Base-by-base conservation (phyloP, 2,113 vertebrate genomes). In the Galemys pyrenaicus region DNA sequence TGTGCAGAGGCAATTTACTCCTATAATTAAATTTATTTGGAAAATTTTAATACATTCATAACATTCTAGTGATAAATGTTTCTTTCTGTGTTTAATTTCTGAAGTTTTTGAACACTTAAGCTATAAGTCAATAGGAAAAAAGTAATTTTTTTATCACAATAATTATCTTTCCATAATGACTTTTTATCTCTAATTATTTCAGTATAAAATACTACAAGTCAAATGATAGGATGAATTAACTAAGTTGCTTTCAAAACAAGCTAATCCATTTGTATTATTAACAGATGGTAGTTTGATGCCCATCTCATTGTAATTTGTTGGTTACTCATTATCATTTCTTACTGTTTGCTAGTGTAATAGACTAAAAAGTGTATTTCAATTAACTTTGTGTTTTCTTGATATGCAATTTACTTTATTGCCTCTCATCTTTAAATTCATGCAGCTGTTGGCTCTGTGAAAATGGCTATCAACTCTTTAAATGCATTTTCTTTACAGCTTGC, bases 21-120 rank as follows among this genome's bases (percentile, higher is more conserved):
- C 19, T 32, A 44, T 56, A 67, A 84, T 84, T 77, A 87, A 83
- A 62, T 60, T 64, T 87, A 77, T 74, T 95, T 74, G 54, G 65
- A 80, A 92, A 94, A 89, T 87, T 87, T 11, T 92, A 87, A 81
- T 54, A 62, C 19, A 5, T 73, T 3, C 5, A 39, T 91, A 93
- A 81, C 30, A 90, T 37, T 37, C 51, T 87, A 49, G 24, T 26
- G 49, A 28, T 24, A 82, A 77, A n/a, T 67, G 1, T 87, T 95
- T 70, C 24, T 81, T 77, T 70, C 39, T 16, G 62, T 44, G n/a
- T 79, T 49, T 75, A 56, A 78, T 70, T 6, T 37, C n/a, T 84
- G 58, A 46, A 49, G 13, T 71, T 85, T 92, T 85, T 91, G 8
- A 92, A 49, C n/a, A 75, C 46, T 68, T 92, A 92, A 2, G 7